Conservation (phyloP, 2,113 vertebrate genomes). For the Chunga burmeisteri region DNA sequence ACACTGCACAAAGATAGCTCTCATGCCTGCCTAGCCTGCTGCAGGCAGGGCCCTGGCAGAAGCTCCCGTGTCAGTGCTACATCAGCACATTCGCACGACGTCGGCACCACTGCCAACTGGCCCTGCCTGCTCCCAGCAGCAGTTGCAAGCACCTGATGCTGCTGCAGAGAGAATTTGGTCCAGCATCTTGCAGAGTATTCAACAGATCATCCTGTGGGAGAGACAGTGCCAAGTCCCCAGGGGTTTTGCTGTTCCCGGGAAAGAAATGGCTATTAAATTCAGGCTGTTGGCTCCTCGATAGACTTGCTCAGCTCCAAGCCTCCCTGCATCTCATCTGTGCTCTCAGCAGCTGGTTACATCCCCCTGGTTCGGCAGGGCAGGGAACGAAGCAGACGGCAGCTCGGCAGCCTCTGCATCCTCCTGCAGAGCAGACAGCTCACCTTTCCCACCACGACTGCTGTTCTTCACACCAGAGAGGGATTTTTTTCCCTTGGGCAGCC, state of each 20-base stretch:
- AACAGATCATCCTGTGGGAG: not conserved
- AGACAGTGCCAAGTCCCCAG: not conserved
- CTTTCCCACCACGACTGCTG: fast-evolving
- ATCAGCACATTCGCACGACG: not conserved
- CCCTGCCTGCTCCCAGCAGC: not conserved
- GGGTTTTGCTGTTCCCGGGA: not conserved
- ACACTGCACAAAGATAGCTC: not conserved
- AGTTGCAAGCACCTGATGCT: conserved; percentile 5
- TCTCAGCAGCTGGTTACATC: not conserved
- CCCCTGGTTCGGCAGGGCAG: not conserved
- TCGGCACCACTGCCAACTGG: not conserved
- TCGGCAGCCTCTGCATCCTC: not conserved
- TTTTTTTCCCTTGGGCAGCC: not conserved
- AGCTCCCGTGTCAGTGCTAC: not conserved
- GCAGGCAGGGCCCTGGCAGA: conserved; percentile 21
- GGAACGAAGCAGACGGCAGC: not conserved
- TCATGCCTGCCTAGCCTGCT: not conserved
- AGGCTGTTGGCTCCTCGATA: not conserved
- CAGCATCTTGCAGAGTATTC: not conserved
- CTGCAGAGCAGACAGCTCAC: not conserved
- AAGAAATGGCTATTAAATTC: not conserved
- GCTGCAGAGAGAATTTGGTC: not conserved
- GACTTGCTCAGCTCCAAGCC: not conserved
- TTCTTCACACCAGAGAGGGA: not conserved
- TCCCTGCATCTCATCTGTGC: not conserved